These are phyloP conservation scores for Atta cephalotes DNA, from an alignment of 1,140 invertebrate genomes.

Conservation along the genomic window DNA sequence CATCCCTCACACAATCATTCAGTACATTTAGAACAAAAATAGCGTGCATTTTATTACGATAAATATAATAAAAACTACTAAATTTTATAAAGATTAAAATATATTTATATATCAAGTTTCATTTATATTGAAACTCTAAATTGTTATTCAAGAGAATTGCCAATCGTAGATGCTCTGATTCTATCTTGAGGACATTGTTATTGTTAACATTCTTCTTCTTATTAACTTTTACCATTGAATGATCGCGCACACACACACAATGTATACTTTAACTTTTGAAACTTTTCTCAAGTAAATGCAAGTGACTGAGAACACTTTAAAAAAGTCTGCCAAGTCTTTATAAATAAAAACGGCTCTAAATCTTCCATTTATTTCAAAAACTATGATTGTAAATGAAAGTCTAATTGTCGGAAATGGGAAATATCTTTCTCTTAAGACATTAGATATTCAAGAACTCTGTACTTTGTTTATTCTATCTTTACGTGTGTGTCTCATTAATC, in stretches of 20 bases:
- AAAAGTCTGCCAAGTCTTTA: slow-evolving; percentile 72
- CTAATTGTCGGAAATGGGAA: not conserved
- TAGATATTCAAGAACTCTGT: slow-evolving; percentile 51
- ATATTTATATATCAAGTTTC: slow-evolving; percentile 75
- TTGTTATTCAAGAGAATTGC: slow-evolving; percentile 84
- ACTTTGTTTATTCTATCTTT: slow-evolving; percentile 64
- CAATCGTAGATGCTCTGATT: slow-evolving; percentile 83
- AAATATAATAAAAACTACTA: slow-evolving; percentile 34
- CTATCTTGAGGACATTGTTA: slow-evolving; percentile 83
- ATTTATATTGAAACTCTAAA: slow-evolving; percentile 78
- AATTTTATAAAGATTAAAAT: slow-evolving; percentile 65
- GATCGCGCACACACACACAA: slow-evolving; percentile 72
- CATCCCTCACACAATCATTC: slow-evolving; percentile 61
- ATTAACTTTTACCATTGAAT: slow-evolving; percentile 83
- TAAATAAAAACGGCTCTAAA: slow-evolving; percentile 63
- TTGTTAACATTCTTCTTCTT: slow-evolving; percentile 84
- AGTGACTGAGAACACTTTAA: slow-evolving; percentile 73
- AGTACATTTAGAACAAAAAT: slow-evolving; percentile 50
- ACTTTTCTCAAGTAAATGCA: slow-evolving; percentile 75
- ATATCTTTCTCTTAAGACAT: slow-evolving; percentile 44
- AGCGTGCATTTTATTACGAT: slow-evolving; percentile 48
- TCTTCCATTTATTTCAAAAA: slow-evolving; percentile 70
- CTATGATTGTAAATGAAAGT: slow-evolving; percentile 54
- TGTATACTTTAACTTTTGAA: slow-evolving; percentile 79
- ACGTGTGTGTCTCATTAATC: slow-evolving; percentile 64